Percentiles rank a stretch among this genome's conserved stretches.
phyloP scores from a whole-genome alignment of 1,140 invertebrate species.

The Ephestia elutella region DNA sequence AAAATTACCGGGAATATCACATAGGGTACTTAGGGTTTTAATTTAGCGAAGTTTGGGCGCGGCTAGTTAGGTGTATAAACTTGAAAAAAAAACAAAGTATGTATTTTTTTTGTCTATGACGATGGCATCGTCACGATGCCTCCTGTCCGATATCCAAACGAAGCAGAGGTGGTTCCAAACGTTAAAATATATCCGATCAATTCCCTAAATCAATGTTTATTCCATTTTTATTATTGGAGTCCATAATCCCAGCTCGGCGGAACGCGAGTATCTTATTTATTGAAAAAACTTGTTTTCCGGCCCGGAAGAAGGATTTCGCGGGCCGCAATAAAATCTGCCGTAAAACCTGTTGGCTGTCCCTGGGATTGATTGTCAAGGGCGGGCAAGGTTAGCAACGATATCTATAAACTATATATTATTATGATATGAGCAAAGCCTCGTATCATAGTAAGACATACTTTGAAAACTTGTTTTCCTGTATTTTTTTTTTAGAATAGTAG shows the following conservation, averaged over 20 bases:
- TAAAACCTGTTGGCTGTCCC: conserved; percentile 14
- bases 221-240: neutral
- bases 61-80: no score
- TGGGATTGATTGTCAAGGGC: conserved; percentile 16
- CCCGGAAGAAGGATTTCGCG: conserved; percentile 8
- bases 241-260: neutral
- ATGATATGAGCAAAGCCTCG: neutral
- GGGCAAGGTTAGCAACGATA: conserved; percentile 9
- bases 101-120: no score
- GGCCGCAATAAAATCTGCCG: conserved; percentile 14
- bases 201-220: neutral
- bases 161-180: no score
- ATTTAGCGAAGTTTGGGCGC: no score
- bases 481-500: no score
- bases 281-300: conserved; percentile 17
- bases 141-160: no score
- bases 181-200: neutral
- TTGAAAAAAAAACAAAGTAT: no score
- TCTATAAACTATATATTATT: conserved; percentile 1
- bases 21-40: no score
- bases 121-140: no score
- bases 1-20: no score
- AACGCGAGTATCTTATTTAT: conserved; percentile 11
- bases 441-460: no score
- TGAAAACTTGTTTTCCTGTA: no score